Base-by-base conservation (phyloP, 2,113 vertebrate genomes). In the Paradoxurus hermaphroditus region DNA sequence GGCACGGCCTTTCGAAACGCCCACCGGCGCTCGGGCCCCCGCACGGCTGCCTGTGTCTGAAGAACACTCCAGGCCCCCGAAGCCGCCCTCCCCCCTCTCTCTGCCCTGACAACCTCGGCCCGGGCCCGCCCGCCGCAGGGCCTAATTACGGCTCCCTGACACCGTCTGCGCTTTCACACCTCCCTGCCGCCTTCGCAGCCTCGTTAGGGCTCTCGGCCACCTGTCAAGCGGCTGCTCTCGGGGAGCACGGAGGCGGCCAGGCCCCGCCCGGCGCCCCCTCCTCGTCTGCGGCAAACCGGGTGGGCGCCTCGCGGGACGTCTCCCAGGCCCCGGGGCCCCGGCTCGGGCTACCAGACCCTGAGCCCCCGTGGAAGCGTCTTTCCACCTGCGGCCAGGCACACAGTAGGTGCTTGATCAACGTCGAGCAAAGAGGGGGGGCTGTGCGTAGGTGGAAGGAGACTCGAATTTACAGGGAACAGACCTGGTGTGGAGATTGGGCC, bases 41-140 rank as follows among this genome's bases (percentile, higher is more conserved):
- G 0, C 79, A 63, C 72, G 98, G 82, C 90, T 94, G 96, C 56
- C 95, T 96, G 95, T 89, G 73, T 75, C 75, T 77, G 41, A 92
- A 56, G 65, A 79, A 92, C 97, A 95, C 0, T 62, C 89, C 95
- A 4, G 97, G 79, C 53, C 21, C 29, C 39, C 0, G 0, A 29
- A 21, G 27, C 73, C 51, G 41, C 14, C 87, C 4, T 25, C 23
- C 27, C 0, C 1, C 34, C 16, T 5, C 13, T 18, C 2, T 5
- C 15, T 3, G 21, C 44, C 44, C 8, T 8, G 39, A 44, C 39
- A 75, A 25, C 72, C 41, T 31, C 27, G 7, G 6, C 41, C 73
- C 5, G 41, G 8, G 41, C 73, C 73, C 25, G 0, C 25, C 25
- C 15, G 4, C 41, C 73, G 14, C 15, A 9, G 73, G 39, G 41